Percentiles rank a stretch among this genome's conserved stretches.
phyloP scores from a whole-genome alignment of 2,888 invertebrate species.

The Blera fallax region DNA sequence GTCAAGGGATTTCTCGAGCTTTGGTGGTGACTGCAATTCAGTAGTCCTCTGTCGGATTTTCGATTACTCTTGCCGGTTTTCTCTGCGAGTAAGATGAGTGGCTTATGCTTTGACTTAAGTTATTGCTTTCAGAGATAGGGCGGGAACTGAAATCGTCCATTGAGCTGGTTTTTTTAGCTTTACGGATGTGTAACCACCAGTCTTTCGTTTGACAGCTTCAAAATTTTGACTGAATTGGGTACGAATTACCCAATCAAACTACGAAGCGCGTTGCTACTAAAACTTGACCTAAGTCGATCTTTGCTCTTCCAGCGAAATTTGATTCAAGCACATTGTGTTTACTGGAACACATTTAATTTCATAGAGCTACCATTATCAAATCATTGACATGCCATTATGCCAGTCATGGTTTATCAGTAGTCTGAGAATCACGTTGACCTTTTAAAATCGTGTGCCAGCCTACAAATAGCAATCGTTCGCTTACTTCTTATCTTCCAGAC shows the following conservation, averaged over 20 bases:
- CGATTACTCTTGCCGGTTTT: too few relatives aligned
- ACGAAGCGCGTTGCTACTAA: background rate
- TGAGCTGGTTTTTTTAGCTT: too few relatives aligned
- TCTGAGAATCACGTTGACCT: conserved; percentile 26
- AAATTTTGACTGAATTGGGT: too few relatives aligned
- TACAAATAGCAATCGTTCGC: background rate
- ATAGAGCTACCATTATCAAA: background rate
- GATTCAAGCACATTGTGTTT: background rate
- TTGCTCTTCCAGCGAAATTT: background rate
- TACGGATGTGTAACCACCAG: too few relatives aligned
- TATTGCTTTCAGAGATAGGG: too few relatives aligned
- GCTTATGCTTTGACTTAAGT: too few relatives aligned
- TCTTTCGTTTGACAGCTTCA: too few relatives aligned
- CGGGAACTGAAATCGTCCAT: too few relatives aligned
- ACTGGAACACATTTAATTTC: background rate
- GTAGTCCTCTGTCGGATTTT: too few relatives aligned
- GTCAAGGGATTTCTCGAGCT: too few relatives aligned
- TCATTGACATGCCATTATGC: background rate
- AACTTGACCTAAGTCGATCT: background rate
- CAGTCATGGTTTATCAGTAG: background rate
- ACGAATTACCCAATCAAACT: background rate
- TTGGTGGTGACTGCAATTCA: too few relatives aligned
- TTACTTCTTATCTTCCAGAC: background rate
- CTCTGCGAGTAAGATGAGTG: too few relatives aligned
- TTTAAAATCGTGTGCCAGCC: background rate